Base-by-base conservation (phyloP, 1,140 invertebrate genomes). In the Leguminivora glycinivorella region DNA sequence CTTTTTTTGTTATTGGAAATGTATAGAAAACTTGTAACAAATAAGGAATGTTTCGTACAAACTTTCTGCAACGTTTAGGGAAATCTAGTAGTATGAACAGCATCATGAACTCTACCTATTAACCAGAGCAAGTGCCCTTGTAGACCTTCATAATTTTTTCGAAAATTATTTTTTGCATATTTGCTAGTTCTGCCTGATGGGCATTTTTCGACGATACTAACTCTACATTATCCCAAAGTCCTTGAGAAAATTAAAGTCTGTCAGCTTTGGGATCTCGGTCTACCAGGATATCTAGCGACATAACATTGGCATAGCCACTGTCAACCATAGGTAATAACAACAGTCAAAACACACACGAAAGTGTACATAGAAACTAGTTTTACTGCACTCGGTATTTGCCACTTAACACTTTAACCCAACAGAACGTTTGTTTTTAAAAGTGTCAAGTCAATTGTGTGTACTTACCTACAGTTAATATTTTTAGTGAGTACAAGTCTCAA, bases 311-410 rank as follows among this genome's bases (percentile, higher is more conserved):
- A 10, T 22, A 22, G 19, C 0, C 22, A 52, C 47, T 52, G 47
- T 52, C 47, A 52, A 52, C 47, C 14, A 38, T 2, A 29, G 6
- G 34, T 52, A 52, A 22, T 19, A 52, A 52, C 47, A 52, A 52
- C 47, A 52, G 47, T 19, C 47, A 52, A 19, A 17, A 7, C 43
- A 63, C 25, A 63, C 58, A 63, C 25, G 58, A 63, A 63, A 63
- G 58, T 63, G 25, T 29, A 63, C 58, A 63, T 31, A 63, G 47
- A 29, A 63, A 63, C 58, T 29, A 31, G 58, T 63, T 63, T 63
- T 17, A 29, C 58, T 29, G 58, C 26, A 17, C 5, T 19, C 58
- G 29, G n/a, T 63, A 31, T 29, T 63, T 63, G 26, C 58, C 58
- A 63, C n/a, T 63, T 63, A 29, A 63, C 58, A 63, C 58, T 34